Evolutionary conservation across 2,113 vertebrate species (phyloP), one percentile per base, ranked within the genome.

Genomic region (Carassius auratus): DNA sequence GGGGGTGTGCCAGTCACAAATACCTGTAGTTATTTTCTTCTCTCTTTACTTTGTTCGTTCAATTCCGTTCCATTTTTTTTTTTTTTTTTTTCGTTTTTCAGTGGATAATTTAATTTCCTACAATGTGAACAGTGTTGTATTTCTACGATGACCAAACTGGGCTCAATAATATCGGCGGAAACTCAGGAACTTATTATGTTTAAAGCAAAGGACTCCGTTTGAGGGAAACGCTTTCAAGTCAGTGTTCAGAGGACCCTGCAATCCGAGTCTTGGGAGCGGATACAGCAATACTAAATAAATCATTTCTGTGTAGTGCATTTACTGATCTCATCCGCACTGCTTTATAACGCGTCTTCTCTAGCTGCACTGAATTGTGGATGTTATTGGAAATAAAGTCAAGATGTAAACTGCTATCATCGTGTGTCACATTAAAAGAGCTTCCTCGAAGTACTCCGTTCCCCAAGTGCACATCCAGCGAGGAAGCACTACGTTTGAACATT

Each of bases 271-370:
- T 86, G 13, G 75, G 89, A 61, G 87, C 89, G 85, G 91, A 91
- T 88, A 93, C 89, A 94, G 94, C 93, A 95, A 94, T 95, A 95
- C 89, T 30, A 33, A 9, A 1, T 26, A 8, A 26, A 92, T 59
- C 88, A 84, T 88, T 85, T 86, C 87, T 89, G 84, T 87, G 33
- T 82, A 87, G 91, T 93, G 92, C 87, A 85, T 90, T 30, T 89
- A 85, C 50, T 75, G 88, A 87, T 87, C 81, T 87, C 66, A 84
- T 66, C 75, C 88, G 89, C 89, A 90, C 91, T 89, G 88, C 87
- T 92, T 86, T 62, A 33, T 81, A 69, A 48, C 26, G 88, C 91
- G 91, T 90, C 91, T 92, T 77, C 90, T 90, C 84, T 90, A 89
- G 91, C 89, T 93, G 93, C 88, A 93, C 92, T 93, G 92, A 93